Base-by-base conservation (phyloP, 2,113 vertebrate genomes). In the Anseranas semipalmata region DNA sequence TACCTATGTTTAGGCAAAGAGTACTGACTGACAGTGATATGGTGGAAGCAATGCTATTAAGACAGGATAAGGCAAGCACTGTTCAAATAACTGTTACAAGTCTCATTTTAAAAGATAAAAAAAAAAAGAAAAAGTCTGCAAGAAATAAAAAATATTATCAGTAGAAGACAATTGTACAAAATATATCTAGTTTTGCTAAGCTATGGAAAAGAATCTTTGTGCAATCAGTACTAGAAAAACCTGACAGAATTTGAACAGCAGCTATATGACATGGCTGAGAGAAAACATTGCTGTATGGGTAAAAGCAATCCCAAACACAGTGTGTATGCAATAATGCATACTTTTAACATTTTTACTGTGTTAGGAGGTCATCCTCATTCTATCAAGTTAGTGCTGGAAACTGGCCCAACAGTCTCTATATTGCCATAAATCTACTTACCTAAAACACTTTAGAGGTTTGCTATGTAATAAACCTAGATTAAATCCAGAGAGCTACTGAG, bases 301-400 rank as follows among this genome's bases (percentile, higher is more conserved):
- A 52, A 28, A 74, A 70, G 7, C 21, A 74, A 52, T 43, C 4
- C 22, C 7, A 74, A 77, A n/a, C 14, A 43, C 18, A 43, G 12
- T 2, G 2, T 58, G 6, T 17, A 56, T 48, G 35, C 22, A 66
- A 11, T 24, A 73, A 45, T 55, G 16, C 0, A 0, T 37, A 74
- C n/a, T 70, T 14, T 81, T 83, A 85, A 66, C 6, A 48, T n/a
- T 71, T 87, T 82, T 78, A 33, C 20, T 79, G 6, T 60, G 3
- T 68, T 45, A 72, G 33, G n/a, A 80, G 32, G 3, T 43, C 22
- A 80, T 68, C 33, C 20, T 76, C 22, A 28, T 60, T 89, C 39
- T 65, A 5, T 43, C 30, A 73, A 39, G 15, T 25, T 39, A 88
- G 48, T 68, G 21, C 28, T 2, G 2, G 32, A 83, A 89, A 59